A percentile compares a stretch with the other conserved stretches of the same genome.
Conservation (phyloP, 1,140 invertebrate genomes). For the Zaprionus ghesquierei region DNA sequence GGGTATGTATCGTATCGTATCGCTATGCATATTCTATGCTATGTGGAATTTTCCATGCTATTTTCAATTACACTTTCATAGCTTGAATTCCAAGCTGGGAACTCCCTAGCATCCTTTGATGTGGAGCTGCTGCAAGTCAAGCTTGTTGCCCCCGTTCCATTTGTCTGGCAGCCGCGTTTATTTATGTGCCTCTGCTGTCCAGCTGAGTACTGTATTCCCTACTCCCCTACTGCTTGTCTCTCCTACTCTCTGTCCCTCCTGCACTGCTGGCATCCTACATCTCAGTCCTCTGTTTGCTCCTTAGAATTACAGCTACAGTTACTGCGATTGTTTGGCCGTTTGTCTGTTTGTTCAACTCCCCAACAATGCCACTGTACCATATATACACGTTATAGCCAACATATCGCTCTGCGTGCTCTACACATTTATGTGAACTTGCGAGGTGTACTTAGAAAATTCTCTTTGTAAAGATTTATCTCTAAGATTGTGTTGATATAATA, state of each 20-base stretch:
- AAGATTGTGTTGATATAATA: background rate
- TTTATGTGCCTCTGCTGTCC: conserved; percentile 55
- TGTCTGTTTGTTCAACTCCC: conserved; percentile 32
- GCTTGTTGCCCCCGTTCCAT: conserved; percentile 37
- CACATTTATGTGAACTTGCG: background rate
- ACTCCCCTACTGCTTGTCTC: background rate
- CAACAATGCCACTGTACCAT: conserved; percentile 23
- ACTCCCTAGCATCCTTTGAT: conserved; percentile 24
- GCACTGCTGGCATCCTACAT: background rate
- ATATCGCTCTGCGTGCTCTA: background rate
- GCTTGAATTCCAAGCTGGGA: background rate
- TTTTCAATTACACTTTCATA: conserved; percentile 52
- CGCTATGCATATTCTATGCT: background rate
- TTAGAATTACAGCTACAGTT: conserved; percentile 37
- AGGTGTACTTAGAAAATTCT: background rate
- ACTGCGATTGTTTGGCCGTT: conserved; percentile 37
- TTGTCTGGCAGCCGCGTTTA: conserved; percentile 43
- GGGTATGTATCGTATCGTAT: background rate
- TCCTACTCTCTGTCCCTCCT: background rate
- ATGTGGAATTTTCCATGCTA: conserved; percentile 27
- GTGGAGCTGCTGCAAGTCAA: conserved; percentile 41
- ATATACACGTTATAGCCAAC: background rate
- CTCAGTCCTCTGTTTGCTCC: background rate
- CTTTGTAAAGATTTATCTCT: background rate
- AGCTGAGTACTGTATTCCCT: background rate